Evolutionary conservation across 2,888 invertebrate genomes (phyloP), one percentile per base, ranked within the genome.

Genomic region (Amaurobius ferox): DNA sequence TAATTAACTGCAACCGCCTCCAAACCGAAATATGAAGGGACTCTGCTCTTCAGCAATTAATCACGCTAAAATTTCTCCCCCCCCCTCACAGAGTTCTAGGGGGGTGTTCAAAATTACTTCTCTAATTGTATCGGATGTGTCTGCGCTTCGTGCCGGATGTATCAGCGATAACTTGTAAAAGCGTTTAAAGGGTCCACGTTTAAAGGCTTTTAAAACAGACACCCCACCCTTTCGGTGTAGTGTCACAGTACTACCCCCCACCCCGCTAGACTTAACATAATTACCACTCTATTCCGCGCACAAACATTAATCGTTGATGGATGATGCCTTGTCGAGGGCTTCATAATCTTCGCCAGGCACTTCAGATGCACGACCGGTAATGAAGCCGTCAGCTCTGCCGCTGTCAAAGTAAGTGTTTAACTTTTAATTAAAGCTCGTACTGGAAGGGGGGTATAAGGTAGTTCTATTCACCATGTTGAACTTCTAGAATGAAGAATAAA

Each of bases 351-450:
- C 68, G 35, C 67, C 13, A 44, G 71, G 19, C 28, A 76, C 70
- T 76, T 83, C 70, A 68, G 76, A 19, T 19, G 29, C 32, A 64
- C 40, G 67, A 23, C 11, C 35, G 68, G 81, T 85, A 85, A 85
- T 85, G 83, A 85, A 85, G 66, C 83, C 83, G 83, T 85, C 83
- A 85, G 74, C 55, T 74, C 73, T 39, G 55, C 71, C 64, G 40
- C 81, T 81, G 81, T 81, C 83, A 77, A 77, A 77, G 83, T 77
- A 77, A 83, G 83, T 83, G 83, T 83, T 83, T 83, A 83, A 83
- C 83, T 83, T 83, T 83, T 83, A 83, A 83, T 83, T 83, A 83
- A 83, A 83, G 77, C 83, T 71, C 66, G 32, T 55, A 71, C 32
- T 23, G 74, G 23, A 55, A 48, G 48, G 71, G 64, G 55, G 55